Evolutionary conservation across 1,140 invertebrate genomes (phyloP).

Genomic region (Ceratosolen solmsi): DNA sequence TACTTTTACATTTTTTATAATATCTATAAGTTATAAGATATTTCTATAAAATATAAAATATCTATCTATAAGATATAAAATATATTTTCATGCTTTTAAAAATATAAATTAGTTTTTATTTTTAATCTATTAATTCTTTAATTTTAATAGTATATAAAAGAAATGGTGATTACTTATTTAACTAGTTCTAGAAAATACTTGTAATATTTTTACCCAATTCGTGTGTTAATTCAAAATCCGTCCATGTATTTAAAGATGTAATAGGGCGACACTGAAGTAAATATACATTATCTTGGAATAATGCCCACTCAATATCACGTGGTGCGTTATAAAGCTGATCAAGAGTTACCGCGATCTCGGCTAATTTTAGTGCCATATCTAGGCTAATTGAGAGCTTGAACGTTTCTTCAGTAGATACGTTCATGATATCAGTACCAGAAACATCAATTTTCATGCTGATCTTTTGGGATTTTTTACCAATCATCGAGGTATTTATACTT

Average conservation of each 20-base stretch:
- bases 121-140: no score
- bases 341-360: slow-evolving; percentile 75
- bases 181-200: no score
- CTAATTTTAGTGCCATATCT: slow-evolving; percentile 72
- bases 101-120: no score
- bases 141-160: no score
- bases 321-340: slow-evolving; percentile 79
- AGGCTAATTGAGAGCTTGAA: slow-evolving; percentile 73
- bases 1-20: no score
- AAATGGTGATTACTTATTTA: no score
- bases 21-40: no score
- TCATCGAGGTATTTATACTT: slow-evolving; percentile 68
- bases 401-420: slow-evolving; percentile 66
- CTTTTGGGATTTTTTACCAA: slow-evolving; percentile 77
- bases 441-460: slow-evolving; percentile 67
- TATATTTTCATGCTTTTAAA: no score
- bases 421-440: slow-evolving; percentile 58
- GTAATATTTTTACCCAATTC: slow-evolving; percentile 77
- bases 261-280: slow-evolving; percentile 83
- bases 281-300: slow-evolving; percentile 75
- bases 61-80: no score
- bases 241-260: slow-evolving; percentile 80
- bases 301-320: slow-evolving; percentile 86
- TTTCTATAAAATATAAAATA: background rate
- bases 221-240: slow-evolving; percentile 82